Conservation (phyloP, 2,888 invertebrate genomes). For the Eubasilissa splendida region DNA sequence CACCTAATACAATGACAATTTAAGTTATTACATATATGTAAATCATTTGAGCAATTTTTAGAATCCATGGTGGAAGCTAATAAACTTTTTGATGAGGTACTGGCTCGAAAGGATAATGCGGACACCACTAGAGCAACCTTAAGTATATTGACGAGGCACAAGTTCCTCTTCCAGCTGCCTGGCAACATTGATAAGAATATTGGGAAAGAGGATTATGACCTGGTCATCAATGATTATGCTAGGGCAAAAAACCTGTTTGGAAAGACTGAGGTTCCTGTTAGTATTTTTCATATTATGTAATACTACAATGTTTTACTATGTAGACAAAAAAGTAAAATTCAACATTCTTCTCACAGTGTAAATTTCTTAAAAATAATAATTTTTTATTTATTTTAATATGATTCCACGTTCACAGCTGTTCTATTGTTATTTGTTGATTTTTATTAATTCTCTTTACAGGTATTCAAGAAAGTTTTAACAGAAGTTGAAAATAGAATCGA, state of each 20-base stretch:
- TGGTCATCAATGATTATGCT: slow-evolving; percentile 97
- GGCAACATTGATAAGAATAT: slow-evolving; percentile 95
- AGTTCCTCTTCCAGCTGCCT: slow-evolving; percentile 96
- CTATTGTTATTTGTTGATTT: background rate
- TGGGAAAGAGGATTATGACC: slow-evolving; percentile 94
- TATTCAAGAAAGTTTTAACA: slow-evolving; percentile 89
- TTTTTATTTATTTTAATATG: background rate
- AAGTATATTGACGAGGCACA: slow-evolving; percentile 92
- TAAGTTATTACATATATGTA: background rate
- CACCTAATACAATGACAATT: too few species aligned
- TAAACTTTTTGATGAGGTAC: slow-evolving; percentile 92
- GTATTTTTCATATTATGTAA: slow-evolving; percentile 50
- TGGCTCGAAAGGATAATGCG: slow-evolving; percentile 93
- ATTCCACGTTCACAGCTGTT: too few species aligned
- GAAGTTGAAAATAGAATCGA: slow-evolving; percentile 94
- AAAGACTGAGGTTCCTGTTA: slow-evolving; percentile 89
- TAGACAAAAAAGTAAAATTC: too few species aligned
- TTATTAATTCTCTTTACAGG: slow-evolving; percentile 64
- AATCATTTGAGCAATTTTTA: slow-evolving; percentile 62
- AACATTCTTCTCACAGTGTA: too few species aligned
- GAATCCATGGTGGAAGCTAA: slow-evolving; percentile 94
- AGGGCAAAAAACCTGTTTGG: slow-evolving; percentile 96
- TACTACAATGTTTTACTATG: too few species aligned
- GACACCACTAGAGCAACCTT: slow-evolving; percentile 97
- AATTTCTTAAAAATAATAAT: background rate